Base-by-base conservation (phyloP, 2,888 invertebrate genomes). In the Drosophila phalerata region DNA sequence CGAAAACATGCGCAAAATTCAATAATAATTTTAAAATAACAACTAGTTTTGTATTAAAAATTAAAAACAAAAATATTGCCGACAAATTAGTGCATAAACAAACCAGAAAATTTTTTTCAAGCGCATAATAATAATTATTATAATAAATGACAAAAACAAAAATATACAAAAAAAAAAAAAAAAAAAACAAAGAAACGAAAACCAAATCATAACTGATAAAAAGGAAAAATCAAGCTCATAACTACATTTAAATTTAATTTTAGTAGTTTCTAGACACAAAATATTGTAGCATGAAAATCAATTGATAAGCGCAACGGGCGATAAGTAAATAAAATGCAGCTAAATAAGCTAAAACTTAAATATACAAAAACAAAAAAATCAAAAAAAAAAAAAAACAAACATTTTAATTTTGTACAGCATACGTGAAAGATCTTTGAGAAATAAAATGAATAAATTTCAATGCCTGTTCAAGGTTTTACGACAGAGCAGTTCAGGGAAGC, bases 181-280 rank as follows among this genome's bases (percentile, higher is more conserved):
- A 2, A 28, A 28, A 28, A 28, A 28, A 28, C 5, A 56, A 73
- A 32, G 10, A 32, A 19, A 22, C 13, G 10, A 43, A 43, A 56
- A 10, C 17, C 9, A 56, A 61, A 72, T 47, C 49, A 72, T 56
- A 66, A 72, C 45, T 60, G 58, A 63, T 69, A 58, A 62, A 53
- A 67, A 38, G 19, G 43, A 45, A 38, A 53, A 9, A 40, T 47
- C 32, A 69, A 78, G 61, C 79, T 80, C 84, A 88, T 86, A 88
- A 84, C 86, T 86, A 88, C 86, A 86, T 88, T 85, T 85, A 86
- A 81, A 85, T 88, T 86, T 85, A 86, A 88, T 88, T 88, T 88
- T 84, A 81, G 88, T 85, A 85, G 85, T 88, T 85, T 81, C 77
- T 85, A 85, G 85, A 86, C 81, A 84, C 87, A 83, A 88, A 88